Conservation (phyloP, 2,797 vertebrate species). For the Alcedo quadribrachys region DNA sequence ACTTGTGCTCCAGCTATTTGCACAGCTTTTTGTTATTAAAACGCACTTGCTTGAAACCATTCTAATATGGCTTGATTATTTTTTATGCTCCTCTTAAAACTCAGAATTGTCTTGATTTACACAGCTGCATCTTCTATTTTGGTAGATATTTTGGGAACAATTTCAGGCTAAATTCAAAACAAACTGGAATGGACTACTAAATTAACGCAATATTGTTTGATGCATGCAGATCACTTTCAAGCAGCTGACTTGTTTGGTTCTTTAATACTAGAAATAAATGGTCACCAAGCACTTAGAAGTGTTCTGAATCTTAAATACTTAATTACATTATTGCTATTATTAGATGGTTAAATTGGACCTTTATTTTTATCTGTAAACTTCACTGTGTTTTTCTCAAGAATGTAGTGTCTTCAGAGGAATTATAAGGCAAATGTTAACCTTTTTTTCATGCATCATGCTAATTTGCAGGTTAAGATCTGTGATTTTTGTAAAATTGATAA, state of each 20-base stretch:
- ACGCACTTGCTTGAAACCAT: background rate
- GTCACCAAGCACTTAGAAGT: background rate
- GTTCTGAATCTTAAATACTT: background rate
- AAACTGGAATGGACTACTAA: slow-evolving; percentile 12
- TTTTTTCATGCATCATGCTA: background rate
- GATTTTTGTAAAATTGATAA: background rate
- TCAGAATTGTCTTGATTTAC: background rate
- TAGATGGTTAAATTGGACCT: background rate
- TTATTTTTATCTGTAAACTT: background rate
- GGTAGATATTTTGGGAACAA: background rate
- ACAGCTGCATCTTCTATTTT: slow-evolving; percentile 10
- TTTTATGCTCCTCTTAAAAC: background rate
- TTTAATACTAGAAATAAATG: background rate
- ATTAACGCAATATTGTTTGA: background rate
- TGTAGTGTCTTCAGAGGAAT: background rate
- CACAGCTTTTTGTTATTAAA: background rate
- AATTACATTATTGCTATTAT: background rate
- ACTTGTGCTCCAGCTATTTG: background rate
- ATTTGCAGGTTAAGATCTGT: background rate
- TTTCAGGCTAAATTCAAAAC: slow-evolving; percentile 3
- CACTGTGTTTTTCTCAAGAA: background rate
- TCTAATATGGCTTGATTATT: background rate
- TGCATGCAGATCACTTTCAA: background rate
- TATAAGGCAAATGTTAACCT: background rate
- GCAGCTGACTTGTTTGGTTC: background rate